Percentiles rank a stretch among this genome's conserved stretches.
Evolutionary conservation across 2,888 invertebrate species (phyloP).

Genomic region (Amphipoea oculea): DNA sequence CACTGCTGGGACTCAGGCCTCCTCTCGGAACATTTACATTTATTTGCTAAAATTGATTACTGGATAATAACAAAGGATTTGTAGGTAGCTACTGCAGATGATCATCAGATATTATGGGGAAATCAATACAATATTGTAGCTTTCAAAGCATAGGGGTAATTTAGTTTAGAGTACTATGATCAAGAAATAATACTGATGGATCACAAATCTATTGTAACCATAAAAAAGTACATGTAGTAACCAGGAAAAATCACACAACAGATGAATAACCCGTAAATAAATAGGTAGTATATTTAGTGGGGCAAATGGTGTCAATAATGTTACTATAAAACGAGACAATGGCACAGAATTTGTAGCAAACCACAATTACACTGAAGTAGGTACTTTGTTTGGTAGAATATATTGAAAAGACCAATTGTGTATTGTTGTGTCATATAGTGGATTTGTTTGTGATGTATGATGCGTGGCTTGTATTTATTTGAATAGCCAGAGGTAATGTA

Average conservation of each 20-base stretch:
- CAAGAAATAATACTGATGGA: neutral
- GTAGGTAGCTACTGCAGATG: neutral
- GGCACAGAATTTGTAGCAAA: constrained; percentile 53
- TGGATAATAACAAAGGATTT: neutral
- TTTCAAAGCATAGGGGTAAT: neutral
- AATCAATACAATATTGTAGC: neutral
- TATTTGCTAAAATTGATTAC: neutral
- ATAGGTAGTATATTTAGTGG: constrained; percentile 43
- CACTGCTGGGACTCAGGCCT: too few species aligned
- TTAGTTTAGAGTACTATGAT: neutral
- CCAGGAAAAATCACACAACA: constrained; percentile 47
- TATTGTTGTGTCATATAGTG: constrained; percentile 44
- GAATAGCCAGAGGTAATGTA: constrained; percentile 24
- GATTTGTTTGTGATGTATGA: constrained; percentile 34
- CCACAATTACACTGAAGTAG: constrained; percentile 48
- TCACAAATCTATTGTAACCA: neutral
- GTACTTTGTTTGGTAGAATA: constrained; percentile 26
- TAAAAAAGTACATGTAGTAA: constrained; percentile 8
- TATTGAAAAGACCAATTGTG: constrained; percentile 60
- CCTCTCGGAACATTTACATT: neutral
- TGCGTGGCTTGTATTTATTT: constrained; percentile 35
- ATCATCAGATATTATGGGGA: neutral
- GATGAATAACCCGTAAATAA: constrained; percentile 40
- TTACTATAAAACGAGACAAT: constrained; percentile 58
- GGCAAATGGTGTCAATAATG: constrained; percentile 50